Conservation (phyloP, 2,113 vertebrate species). For the Peromyscus maniculatus region DNA sequence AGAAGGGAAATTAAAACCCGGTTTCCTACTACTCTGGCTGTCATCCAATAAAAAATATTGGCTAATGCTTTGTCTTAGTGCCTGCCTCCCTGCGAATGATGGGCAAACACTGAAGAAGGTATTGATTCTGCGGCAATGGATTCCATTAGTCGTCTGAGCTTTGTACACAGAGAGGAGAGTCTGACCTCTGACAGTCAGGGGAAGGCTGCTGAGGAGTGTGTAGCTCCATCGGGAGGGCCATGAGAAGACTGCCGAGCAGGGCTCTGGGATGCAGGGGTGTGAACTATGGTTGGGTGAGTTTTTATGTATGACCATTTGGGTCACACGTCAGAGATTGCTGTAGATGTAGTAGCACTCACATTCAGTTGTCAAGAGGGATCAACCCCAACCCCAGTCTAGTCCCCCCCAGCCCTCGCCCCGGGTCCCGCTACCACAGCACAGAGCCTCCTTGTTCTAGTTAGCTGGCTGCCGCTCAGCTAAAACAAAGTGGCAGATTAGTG, state of each 20-base stretch:
- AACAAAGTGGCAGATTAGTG: neutral
- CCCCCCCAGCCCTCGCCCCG: too few species aligned
- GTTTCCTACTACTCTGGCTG: neutral
- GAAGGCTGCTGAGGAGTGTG: neutral
- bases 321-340: neutral
- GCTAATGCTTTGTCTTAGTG: neutral
- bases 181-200: neutral
- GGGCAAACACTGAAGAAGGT: neutral
- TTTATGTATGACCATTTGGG: neutral
- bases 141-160: neutral
- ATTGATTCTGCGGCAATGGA: neutral
- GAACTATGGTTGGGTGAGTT: neutral
- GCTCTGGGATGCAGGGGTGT: rapidly evolving
- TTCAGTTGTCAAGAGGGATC: neutral
- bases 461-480: neutral
- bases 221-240: neutral
- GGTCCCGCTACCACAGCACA: neutral
- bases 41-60: neutral
- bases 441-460: rapidly evolving
- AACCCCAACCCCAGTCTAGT: rapidly evolving
- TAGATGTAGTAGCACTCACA: neutral
- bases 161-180: neutral
- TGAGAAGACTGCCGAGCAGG: neutral
- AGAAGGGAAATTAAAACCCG: conserved; percentile 28
- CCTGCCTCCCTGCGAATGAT: neutral